Evolutionary conservation across 1,140 invertebrate species (phyloP).

Genomic region (Temnothorax longispinosus): DNA sequence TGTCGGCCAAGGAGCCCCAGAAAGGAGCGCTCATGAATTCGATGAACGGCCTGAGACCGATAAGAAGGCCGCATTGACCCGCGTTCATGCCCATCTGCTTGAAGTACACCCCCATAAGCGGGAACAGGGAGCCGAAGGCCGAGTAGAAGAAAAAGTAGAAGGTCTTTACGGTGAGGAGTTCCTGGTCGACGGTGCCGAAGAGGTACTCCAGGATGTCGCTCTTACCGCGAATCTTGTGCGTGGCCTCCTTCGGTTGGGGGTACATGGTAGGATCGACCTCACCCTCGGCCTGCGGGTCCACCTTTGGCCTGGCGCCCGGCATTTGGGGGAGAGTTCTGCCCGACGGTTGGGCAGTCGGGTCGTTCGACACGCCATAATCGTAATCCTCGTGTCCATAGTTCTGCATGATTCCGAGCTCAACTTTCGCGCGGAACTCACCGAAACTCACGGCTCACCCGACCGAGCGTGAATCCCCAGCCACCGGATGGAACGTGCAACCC

Average conservation of each 20-base stretch:
- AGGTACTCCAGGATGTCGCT: slow-evolving; percentile 94
- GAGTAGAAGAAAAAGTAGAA: slow-evolving; percentile 99
- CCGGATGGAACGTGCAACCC: neutral
- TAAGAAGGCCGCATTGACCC: slow-evolving; percentile 96
- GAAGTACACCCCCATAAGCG: slow-evolving; percentile 99
- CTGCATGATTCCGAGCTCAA: slow-evolving; percentile 72
- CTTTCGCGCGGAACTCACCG: neutral
- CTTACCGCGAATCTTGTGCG: slow-evolving; percentile 94
- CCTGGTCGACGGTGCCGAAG: slow-evolving; percentile 94
- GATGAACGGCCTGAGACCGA: slow-evolving; percentile 97
- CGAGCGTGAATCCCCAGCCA: neutral
- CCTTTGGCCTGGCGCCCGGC: slow-evolving; percentile 87
- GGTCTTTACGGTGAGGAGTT: slow-evolving; percentile 96
- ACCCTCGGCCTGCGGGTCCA: slow-evolving; percentile 91
- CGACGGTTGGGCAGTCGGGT: neutral
- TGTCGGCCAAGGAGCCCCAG: slow-evolving; percentile 98
- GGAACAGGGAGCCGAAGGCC: slow-evolving; percentile 99
- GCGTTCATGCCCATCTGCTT: slow-evolving; percentile 99
- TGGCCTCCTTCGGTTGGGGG: slow-evolving; percentile 94
- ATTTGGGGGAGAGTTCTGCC: slow-evolving; percentile 73
- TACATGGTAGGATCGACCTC: slow-evolving; percentile 92
- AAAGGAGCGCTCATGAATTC: slow-evolving; percentile 99
- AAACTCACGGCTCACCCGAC: neutral
- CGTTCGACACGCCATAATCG: slow-evolving; percentile 67
- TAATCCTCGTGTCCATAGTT: slow-evolving; percentile 82